Base-by-base conservation (phyloP, 2,888 invertebrate genomes). In the Ferrisia virgata region DNA sequence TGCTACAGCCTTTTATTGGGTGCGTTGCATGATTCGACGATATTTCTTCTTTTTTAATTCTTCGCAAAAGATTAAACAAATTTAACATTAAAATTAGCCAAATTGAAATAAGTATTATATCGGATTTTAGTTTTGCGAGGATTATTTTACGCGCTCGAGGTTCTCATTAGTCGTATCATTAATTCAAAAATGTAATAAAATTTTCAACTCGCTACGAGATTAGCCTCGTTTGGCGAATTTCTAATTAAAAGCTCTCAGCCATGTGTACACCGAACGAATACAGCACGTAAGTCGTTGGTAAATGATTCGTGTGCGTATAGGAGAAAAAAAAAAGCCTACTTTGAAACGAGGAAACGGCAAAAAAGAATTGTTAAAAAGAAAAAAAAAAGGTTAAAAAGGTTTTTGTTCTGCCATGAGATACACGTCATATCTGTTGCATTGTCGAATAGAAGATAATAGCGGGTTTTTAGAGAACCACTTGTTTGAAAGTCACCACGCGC, bases 341-440 rank as follows among this genome's bases (percentile, higher is more conserved):
- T 15, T 4, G 64, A 64, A 64, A 64, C 15, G 64, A 28, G 28
- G 5, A 15, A 31, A 64, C 15, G 11, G 15, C 1, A 15, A 13
- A 28, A 64, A 28, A 15, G 15, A 64, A 22, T 36, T 36, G 4
- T 8, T 6, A 36, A 36, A 6, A 8, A 8, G 9, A 6, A 11
- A 76, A 76, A 76, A 76, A 36, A 76, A 76, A 76, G 72, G 72
- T 76, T 36, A 58, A 39, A 82, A 82, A 36, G 36, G 53, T 81
- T 82, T 82, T 64, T 82, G 33, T 58, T 82, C 64, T 64, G 64
- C 58, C 22, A 15, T 36, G 72, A 82, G 64, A 64, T 64, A 64
- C 18, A 82, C 82, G 82, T 82, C 82, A 82, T 82, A 82, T 82
- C 82, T 82, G 82, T 82, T 82, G 82, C 82, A 82, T 82, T 36